Conservation (phyloP, 2,113 vertebrate species). For the Scytalopus superciliaris region DNA sequence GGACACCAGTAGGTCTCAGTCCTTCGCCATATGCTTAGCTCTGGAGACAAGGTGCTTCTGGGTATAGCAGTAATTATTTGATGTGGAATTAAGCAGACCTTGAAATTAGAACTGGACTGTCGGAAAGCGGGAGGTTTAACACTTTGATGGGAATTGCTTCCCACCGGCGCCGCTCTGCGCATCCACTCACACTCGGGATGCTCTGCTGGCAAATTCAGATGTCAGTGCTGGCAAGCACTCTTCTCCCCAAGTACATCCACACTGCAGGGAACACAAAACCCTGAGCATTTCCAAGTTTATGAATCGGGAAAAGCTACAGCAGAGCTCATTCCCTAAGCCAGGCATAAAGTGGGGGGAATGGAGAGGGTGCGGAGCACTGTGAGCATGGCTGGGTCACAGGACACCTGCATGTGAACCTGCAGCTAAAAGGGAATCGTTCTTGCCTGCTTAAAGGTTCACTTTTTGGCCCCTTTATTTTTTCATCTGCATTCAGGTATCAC, state of each 20-base stretch:
- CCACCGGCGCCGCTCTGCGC: neutral
- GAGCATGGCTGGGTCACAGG: neutral
- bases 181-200: neutral
- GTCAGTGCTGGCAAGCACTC: slow-evolving; percentile 24
- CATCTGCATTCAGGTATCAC: neutral
- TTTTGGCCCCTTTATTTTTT: neutral
- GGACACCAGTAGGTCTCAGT: slow-evolving; percentile 86
- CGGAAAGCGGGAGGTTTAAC: slow-evolving; percentile 74
- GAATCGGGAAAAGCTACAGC: neutral
- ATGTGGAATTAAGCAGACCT: slow-evolving; percentile 97
- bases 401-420: neutral
- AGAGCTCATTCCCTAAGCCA: neutral
- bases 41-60: slow-evolving; percentile 91
- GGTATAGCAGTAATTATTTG: slow-evolving; percentile 92
- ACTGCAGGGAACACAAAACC: neutral
- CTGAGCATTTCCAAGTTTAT: neutral
- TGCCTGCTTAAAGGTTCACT: neutral
- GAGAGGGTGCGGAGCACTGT: neutral
- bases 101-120: slow-evolving; percentile 97
- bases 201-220: slow-evolving; percentile 39
- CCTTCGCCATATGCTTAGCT: slow-evolving; percentile 90
- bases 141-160: slow-evolving; percentile 67
- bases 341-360: neutral
- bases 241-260: neutral
- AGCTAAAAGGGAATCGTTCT: neutral